Conservation (phyloP, 2,797 vertebrate species). For the Notamacropus eugenii region DNA sequence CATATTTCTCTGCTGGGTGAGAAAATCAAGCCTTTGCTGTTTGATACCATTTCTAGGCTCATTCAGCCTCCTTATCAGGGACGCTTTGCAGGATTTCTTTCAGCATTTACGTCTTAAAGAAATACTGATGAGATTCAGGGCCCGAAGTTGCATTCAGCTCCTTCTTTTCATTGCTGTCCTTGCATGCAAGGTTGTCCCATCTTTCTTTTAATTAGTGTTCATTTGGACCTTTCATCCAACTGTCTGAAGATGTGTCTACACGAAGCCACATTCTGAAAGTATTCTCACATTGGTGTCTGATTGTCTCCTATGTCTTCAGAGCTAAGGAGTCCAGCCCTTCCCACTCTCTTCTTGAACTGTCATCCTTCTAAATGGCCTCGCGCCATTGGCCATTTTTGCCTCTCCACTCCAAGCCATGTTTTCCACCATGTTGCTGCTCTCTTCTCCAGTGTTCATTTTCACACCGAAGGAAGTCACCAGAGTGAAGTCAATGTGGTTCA, state of each 20-base stretch:
- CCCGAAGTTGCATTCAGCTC: not conserved
- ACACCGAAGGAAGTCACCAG: not conserved
- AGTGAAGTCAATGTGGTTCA: not conserved
- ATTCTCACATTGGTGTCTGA: not conserved
- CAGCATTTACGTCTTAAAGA: too few relatives aligned
- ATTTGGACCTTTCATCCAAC: not conserved
- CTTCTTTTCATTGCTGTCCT: not conserved
- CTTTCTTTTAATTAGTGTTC: not conserved
- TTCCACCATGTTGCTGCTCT: not conserved
- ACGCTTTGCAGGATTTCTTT: too few relatives aligned
- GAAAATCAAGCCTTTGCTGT: not conserved
- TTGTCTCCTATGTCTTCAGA: not conserved
- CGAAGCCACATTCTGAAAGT: not conserved
- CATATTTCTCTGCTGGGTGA: not conserved
- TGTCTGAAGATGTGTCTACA: not conserved
- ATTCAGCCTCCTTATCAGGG: not conserved
- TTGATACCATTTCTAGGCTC: not conserved
- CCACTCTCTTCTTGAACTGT: not conserved
- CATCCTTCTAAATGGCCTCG: not conserved
- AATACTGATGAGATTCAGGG: not conserved
- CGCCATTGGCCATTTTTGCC: too few relatives aligned
- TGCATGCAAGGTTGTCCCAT: not conserved
- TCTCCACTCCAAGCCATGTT: too few relatives aligned
- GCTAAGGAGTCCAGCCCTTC: not conserved
- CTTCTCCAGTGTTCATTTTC: not conserved